Evolutionary conservation across 1,140 invertebrate species (phyloP), one percentile per base, ranked within the genome.

Genomic region (Philaenus spumarius): DNA sequence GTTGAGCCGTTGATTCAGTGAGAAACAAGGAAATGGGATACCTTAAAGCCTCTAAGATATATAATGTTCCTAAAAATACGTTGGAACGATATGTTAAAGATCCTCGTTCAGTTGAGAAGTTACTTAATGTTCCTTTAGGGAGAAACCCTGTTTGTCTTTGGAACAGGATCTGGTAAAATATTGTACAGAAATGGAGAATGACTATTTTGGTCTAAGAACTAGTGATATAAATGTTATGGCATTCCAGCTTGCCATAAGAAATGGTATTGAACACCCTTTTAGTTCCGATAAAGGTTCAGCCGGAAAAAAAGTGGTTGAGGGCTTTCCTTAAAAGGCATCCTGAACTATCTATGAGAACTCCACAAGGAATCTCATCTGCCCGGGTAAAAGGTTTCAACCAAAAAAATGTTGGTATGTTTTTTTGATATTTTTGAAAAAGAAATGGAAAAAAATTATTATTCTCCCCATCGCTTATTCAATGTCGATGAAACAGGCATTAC

Each of bases 371-470:
- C 19, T 71, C 68, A 52, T 37, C 74, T 17, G 66, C 69, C 2
- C 58, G 73, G 52, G 67, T 68, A 26, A 70, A 63, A 17, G 68
- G 64, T 12, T 78, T 78, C 59, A 78, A 77, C 53, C 64, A 64
- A 59, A 48, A 52, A 47, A 69, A 65, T 62, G 69, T 72, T 14
- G 57, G 56, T 48, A 43, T n/a, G 50, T 50, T 74, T 74, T 65
- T 73, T 69, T 63, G 58, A 64, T 24, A 67, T 70, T 59, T 63
- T 68, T 34, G 58, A 59, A 52, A 42, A 23, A 23, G 60, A 65
- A 14, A 23, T 55, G 17, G 17, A 52, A 42, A 59, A 61, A 34
- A 15, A 57, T 26, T 42, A 59, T 11, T 66, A 53, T 53, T 7
- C 14, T 26, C 34, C 62, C 52, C 43, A 62, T 43, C 55, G 62